Evolutionary conservation across 1,140 invertebrate genomes (phyloP).

Genomic region (Hyles euphorbiae): DNA sequence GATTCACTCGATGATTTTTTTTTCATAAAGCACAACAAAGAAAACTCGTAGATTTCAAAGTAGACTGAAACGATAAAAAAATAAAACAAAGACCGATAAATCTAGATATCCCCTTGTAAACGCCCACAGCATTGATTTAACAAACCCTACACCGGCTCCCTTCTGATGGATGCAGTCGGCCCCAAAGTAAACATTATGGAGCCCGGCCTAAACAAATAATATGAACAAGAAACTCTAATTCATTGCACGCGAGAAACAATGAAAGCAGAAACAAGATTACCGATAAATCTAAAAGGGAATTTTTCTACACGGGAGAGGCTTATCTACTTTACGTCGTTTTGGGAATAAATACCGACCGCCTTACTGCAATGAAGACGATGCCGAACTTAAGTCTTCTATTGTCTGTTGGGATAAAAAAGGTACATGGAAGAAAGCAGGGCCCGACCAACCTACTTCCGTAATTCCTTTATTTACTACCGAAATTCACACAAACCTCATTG

Average conservation of each 20-base stretch:
- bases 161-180: constrained; percentile 40
- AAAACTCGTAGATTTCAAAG: constrained; percentile 27
- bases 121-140: constrained; percentile 58
- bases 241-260: constrained; percentile 55
- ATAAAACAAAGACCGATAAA: constrained; percentile 47
- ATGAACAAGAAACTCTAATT: constrained; percentile 62
- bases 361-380: constrained; percentile 39
- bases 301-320: constrained; percentile 41
- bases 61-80: constrained; percentile 19
- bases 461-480: constrained; percentile 51
- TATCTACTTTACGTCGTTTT: constrained; percentile 57
- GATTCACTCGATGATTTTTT: constrained; percentile 33
- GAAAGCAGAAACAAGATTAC: constrained; percentile 59
- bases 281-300: constrained; percentile 53
- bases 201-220: constrained; percentile 55
- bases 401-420: constrained; percentile 55
- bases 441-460: constrained; percentile 28
- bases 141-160: constrained; percentile 46
- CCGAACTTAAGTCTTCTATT: constrained; percentile 51
- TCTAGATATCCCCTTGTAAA: constrained; percentile 48
- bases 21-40: constrained; percentile 26
- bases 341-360: constrained; percentile 44
- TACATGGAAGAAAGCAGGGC: constrained; percentile 31
- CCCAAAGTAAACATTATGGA: constrained; percentile 58
- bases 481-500: constrained; percentile 36